Conservation (phyloP, 2,113 vertebrate species). For the Parotia lawesii region DNA sequence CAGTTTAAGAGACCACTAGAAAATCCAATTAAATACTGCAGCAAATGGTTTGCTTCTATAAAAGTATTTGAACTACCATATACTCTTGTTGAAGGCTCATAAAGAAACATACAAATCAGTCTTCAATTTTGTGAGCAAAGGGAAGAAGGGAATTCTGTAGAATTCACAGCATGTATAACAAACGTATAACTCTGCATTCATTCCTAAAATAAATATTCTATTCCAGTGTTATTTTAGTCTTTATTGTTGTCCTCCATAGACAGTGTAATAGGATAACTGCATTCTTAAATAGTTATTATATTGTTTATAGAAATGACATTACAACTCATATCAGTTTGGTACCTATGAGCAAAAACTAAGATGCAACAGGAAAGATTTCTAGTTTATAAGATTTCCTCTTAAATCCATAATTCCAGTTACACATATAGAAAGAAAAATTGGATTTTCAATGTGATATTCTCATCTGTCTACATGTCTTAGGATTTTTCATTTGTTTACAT, state of each 20-base stretch:
- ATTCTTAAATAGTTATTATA: background rate
- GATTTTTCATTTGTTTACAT: background rate
- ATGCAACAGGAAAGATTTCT: background rate
- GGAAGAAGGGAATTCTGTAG: background rate
- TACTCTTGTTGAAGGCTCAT: background rate
- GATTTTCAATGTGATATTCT: background rate
- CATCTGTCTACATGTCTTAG: background rate
- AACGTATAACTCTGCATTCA: background rate
- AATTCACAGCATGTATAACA: background rate
- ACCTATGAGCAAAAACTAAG: background rate
- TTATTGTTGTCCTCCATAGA: background rate
- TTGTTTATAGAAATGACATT: background rate
- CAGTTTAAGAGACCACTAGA: background rate
- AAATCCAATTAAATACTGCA: background rate
- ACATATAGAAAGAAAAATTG: background rate
- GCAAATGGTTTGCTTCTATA: background rate
- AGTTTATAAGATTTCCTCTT: background rate
- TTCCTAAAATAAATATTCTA: background rate
- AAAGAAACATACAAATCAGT: background rate
- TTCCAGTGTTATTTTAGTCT: background rate
- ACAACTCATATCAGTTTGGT: background rate
- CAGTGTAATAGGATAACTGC: background rate
- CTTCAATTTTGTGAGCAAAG: background rate
- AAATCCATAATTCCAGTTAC: background rate
- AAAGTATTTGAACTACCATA: background rate